phyloP scores from a whole-genome alignment of 2,113 vertebrate species.

The Chloropsis cyanopogon region DNA sequence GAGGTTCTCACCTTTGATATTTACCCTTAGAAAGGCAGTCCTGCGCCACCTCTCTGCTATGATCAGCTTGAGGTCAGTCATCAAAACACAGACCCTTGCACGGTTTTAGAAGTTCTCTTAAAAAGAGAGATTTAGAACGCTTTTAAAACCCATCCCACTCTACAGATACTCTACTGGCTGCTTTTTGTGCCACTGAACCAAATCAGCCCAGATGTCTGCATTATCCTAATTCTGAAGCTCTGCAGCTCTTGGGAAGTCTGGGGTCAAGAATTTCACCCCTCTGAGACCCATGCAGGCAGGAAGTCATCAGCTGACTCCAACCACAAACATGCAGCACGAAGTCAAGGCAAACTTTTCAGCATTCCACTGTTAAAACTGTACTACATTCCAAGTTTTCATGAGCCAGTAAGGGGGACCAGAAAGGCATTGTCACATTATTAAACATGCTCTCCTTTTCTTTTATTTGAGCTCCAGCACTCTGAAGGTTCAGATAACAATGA shows the following conservation, averaged over 20 bases:
- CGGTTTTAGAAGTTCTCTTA: not conserved
- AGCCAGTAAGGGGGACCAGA: not conserved
- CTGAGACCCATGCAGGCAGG: not conserved
- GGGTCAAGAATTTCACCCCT: conserved; percentile 44
- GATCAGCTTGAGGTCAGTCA: not conserved
- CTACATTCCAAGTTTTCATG: conserved; percentile 23
- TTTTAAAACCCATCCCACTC: not conserved
- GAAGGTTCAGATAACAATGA: not conserved
- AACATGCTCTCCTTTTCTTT: not conserved
- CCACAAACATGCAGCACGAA: conserved; percentile 16
- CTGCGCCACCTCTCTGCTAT: not conserved
- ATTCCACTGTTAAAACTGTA: not conserved
- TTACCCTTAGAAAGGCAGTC: not conserved
- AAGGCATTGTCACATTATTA: not conserved
- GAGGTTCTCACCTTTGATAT: not conserved
- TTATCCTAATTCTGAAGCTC: not conserved
- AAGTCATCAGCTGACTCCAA: conserved; percentile 46
- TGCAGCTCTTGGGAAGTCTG: not conserved
- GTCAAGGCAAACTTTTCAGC: conserved; percentile 18
- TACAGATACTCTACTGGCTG: not conserved
- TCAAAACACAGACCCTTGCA: not conserved
- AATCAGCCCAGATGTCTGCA: not conserved
- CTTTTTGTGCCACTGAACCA: not conserved
- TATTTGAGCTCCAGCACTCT: not conserved
- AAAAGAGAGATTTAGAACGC: not conserved